Conservation (phyloP, 1,140 invertebrate genomes). For the Yoshiicerus persimilis region DNA sequence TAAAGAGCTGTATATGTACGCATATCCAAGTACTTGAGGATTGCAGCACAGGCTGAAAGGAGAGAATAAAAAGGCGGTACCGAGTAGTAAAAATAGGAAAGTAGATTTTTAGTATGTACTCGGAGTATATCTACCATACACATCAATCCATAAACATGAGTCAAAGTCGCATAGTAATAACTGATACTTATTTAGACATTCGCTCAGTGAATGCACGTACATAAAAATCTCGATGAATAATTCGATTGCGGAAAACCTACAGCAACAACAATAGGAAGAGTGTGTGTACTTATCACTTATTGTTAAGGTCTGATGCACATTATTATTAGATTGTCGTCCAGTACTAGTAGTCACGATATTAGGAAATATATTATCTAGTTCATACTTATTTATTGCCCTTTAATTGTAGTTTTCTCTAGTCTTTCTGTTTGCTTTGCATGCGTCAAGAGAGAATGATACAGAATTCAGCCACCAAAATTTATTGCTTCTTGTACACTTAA, state of each 20-base stretch:
- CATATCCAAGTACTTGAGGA: too few relatives aligned
- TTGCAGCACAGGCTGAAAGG: neutral
- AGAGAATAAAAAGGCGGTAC: neutral
- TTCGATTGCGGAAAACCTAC: neutral
- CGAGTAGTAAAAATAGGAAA: neutral
- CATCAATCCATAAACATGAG: neutral
- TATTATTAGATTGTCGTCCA: neutral
- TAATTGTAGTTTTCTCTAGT: neutral
- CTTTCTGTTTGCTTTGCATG: neutral
- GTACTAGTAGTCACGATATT: neutral
- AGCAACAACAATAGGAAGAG: neutral
- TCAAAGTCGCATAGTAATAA: neutral
- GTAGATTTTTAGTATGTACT: neutral
- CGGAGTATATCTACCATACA: neutral
- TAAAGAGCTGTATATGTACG: neutral
- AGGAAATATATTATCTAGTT: neutral
- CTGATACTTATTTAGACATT: neutral
- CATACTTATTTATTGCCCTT: neutral
- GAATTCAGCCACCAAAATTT: neutral
- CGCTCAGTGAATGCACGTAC: neutral
- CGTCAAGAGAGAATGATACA: neutral
- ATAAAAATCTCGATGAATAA: neutral
- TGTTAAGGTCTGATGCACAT: neutral
- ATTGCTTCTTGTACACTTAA: too few relatives aligned
- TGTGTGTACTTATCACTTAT: too few relatives aligned